Evolutionary conservation across 2,888 invertebrate species (phyloP).

Genomic region (Metopia argyrocephala): DNA sequence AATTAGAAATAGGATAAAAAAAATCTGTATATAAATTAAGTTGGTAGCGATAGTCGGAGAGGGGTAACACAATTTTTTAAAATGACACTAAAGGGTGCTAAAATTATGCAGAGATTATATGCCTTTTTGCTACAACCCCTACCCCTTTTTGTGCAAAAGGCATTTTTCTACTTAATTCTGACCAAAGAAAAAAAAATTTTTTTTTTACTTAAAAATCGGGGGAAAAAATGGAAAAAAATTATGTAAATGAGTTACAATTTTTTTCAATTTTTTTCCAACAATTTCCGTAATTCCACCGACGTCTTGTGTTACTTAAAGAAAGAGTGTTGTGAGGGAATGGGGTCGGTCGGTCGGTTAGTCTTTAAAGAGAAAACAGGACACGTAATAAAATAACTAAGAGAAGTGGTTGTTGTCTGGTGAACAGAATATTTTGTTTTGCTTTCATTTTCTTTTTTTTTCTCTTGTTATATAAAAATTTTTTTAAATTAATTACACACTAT

Average conservation of each 20-base stretch:
- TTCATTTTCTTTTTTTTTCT: constrained; percentile 8
- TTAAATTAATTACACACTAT: constrained; percentile 64
- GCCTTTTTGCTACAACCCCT: not conserved
- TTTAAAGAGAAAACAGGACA: not conserved
- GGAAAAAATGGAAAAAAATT: constrained; percentile 52
- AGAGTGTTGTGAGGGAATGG: not conserved
- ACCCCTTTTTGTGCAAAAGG: not conserved
- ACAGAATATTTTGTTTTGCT: constrained; percentile 33
- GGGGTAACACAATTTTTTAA: constrained; percentile 8
- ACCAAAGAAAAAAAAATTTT: not conserved
- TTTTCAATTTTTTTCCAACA: constrained; percentile 37
- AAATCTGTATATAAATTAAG: constrained; percentile 45
- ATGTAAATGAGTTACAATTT: constrained; percentile 61
- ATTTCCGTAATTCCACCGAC: constrained; percentile 50
- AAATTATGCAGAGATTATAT: constrained; percentile 60
- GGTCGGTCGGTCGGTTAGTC: not conserved
- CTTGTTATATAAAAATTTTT: constrained; percentile 40
- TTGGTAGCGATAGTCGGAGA: not conserved
- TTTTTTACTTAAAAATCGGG: too few relatives aligned
- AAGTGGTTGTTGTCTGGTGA: constrained; percentile 55
- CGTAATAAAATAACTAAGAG: constrained; percentile 23
- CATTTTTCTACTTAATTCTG: not conserved
- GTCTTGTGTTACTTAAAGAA: constrained; percentile 32
- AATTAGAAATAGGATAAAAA: too few relatives aligned
- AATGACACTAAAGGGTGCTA: constrained; percentile 64